Evolutionary conservation across 2,113 vertebrate species (phyloP), one percentile per base, ranked within the genome.

Genomic region (Osmerus eperlanus): DNA sequence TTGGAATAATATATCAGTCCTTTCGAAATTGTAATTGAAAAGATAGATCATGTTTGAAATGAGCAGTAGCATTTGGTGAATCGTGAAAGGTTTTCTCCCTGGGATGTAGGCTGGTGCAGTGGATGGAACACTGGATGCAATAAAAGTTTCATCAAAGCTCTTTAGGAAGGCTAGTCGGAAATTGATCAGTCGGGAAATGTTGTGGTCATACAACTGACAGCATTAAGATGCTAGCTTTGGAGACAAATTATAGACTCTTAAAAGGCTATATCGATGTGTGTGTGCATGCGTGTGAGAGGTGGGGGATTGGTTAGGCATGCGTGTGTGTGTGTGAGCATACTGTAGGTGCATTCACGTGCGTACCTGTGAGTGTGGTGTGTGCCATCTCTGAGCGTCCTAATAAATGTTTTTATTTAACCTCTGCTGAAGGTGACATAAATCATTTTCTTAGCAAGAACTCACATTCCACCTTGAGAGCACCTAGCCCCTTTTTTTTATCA

Each of bases 341-440:
- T 16, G 25, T 15, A 67, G 8, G 29, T 32, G 71, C 68, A 29
- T 60, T 21, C 5, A 19, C 3, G 28, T 68, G 52, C 4, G 51
- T 56, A 53, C 6, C 53, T 23, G 25, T 58, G 32, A 9, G 52
- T 19, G 12, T 53, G 5, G 32, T 11, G 8, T 13, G 29, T 59
- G 3, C 56, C n/a, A 41, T 81, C 72, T 74, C 71, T 68, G 71
- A 78, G 65, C 67, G 69, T 79, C 56, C 64, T 83, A 82, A 80
- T 75, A 75, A 78, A 73, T 84, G 80, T 69, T 71, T 79, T 73
- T 79, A 74, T 73, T 67, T 81, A 78, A 84, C 83, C 86, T 90
- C 66, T 28, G 72, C 54, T 88, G 86, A 92, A 92, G 90, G 91
- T 92, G 89, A 91, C 90, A 91, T 92, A 89, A 92, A 92, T 93